Evolutionary conservation across 2,888 invertebrate species (phyloP), one percentile per base, ranked within the genome.

Genomic region (Platycnemis pennipes): DNA sequence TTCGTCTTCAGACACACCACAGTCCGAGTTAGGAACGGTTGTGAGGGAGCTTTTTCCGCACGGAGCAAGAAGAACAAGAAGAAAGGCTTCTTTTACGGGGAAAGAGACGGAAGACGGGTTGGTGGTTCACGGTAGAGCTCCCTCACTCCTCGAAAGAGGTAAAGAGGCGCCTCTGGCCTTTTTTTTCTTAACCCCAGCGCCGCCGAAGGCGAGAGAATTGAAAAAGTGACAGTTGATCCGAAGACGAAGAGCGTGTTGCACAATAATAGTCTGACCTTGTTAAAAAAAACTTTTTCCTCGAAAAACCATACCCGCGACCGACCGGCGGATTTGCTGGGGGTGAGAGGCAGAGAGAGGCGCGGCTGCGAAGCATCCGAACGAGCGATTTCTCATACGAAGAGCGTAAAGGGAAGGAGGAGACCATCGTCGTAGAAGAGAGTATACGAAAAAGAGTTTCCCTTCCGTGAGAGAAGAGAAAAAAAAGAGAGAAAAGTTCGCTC

Each of bases 1-100:
- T 91, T 91, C 63, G 56, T 44, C 63, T 91, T 91, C 91, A 91
- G 91, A 91, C 91, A 56, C 56, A 44, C 89, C 56, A 89, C 89
- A 89, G 91, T 91, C 91, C 91, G 91, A 91, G 91, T 63, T 44
- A 63, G 69, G 91, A 63, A 44, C 91, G 91, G 91, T 91, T 91
- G 63, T 56, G 44, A 63, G 37, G 44, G 63, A 89, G 89, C 77
- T 77, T 77, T 37, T 16, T 37, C 31, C 37, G 69, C n/a, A 31
- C 31, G n/a, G 31, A 69, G 69, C 63, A 63, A 63, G 22, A 26
- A 49, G 63, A 63, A 16, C 5, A 63, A 49, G 49, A 49, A 49
- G 49, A 49, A 49, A 11, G 8, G 49, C 7, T 7, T 49, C n/a
- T 49, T 49, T 49, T 0, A 16, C 19, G 19, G 19, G 49, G 49